phyloP scores from a whole-genome alignment of 2,797 vertebrate species.

The Crenichthys baileyi region DNA sequence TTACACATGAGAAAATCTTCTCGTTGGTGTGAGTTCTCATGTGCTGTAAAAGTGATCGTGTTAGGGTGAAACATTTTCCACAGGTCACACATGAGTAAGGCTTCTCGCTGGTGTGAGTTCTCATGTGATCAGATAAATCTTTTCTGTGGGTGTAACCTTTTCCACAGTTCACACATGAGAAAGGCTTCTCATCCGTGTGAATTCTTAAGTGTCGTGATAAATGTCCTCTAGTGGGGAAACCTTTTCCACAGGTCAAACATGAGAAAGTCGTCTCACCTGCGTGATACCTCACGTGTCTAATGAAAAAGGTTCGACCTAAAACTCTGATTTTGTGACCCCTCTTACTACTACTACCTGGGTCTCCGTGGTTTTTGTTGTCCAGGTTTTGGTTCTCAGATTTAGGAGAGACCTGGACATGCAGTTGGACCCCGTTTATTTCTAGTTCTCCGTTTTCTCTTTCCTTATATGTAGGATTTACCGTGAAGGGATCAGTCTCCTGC shows the following conservation, averaged over 20 bases:
- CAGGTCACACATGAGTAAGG: neutral
- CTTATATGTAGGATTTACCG: neutral
- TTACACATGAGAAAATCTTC: too few relatives aligned
- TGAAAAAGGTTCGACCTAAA: neutral
- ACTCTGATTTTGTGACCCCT: neutral
- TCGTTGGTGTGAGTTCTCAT: too few relatives aligned
- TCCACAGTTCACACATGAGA: neutral
- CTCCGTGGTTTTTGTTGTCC: neutral
- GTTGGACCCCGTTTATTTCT: neutral
- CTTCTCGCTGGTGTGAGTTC: neutral
- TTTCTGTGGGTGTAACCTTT: neutral
- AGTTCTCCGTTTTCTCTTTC: neutral
- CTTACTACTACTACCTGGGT: neutral
- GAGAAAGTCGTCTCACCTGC: too few relatives aligned
- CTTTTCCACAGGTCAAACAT: neutral
- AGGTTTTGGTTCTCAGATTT: neutral
- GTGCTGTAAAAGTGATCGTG: neutral
- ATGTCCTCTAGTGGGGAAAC: neutral
- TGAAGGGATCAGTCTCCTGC: conserved; percentile 8
- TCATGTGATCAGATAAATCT: neutral
- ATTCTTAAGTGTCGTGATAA: neutral
- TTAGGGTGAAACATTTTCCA: neutral
- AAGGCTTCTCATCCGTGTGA: neutral
- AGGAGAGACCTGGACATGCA: neutral
- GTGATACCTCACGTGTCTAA: too few relatives aligned